Evolutionary conservation across 2,113 vertebrate species (phyloP).

Genomic region (Atractosteus spatula): DNA sequence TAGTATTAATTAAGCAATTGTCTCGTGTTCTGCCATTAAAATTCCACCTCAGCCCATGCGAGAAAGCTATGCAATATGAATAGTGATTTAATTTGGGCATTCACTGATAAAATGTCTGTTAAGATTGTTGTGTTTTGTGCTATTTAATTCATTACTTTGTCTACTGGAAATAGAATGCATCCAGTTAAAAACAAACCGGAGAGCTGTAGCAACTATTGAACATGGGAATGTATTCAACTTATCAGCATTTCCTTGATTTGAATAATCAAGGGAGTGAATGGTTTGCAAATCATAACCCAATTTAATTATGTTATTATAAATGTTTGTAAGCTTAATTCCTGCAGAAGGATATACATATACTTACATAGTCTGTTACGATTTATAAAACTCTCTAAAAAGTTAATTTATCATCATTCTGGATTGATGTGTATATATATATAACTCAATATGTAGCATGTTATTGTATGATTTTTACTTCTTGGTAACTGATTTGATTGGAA

Average conservation of each 20-base stretch:
- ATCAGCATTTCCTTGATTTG: conserved; percentile 49
- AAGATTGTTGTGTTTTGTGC: not conserved
- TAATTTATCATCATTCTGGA: conserved; percentile 63
- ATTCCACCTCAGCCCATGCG: not conserved
- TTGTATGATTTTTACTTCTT: too few species aligned
- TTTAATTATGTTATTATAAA: conserved; percentile 36
- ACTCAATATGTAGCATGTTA: too few species aligned
- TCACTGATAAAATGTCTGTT: conserved; percentile 6
- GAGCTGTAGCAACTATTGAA: not conserved
- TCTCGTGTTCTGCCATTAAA: not conserved
- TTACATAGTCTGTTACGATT: conserved; percentile 60
- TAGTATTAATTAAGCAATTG: conserved; percentile 1
- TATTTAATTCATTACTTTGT: not conserved
- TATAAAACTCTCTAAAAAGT: conserved; percentile 54
- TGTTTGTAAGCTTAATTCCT: conserved; percentile 32
- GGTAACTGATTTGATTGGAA: too few species aligned
- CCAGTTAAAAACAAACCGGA: conserved; percentile 1
- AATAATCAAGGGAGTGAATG: conserved; percentile 53
- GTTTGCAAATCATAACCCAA: conserved; percentile 52
- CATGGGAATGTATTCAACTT: not conserved
- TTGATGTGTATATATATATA: conserved; percentile 1
- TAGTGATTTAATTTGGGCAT: conserved; percentile 12
- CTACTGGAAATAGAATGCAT: not conserved
- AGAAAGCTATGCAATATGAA: not conserved
- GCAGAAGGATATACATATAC: conserved; percentile 55